These are phyloP conservation scores for Tridacna crocea DNA, from an alignment of 2,888 invertebrate genomes.

Conservation along the genomic window DNA sequence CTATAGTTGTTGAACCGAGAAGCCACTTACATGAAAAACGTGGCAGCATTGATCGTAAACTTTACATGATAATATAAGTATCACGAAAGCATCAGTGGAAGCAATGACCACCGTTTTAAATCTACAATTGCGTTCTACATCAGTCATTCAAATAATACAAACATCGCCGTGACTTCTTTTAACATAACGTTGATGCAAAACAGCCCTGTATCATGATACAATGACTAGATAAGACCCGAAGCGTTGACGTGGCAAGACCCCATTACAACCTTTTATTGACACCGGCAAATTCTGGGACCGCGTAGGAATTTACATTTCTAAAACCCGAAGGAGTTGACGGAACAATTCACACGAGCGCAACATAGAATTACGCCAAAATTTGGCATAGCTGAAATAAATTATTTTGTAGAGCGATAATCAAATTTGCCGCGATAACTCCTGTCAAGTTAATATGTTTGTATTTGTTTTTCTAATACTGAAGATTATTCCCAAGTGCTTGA, in stretches of 20 bases:
- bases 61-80: too few species aligned
- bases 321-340: slow-evolving; percentile 39
- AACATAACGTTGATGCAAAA: too few species aligned
- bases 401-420: slow-evolving; percentile 60
- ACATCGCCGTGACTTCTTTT: too few species aligned
- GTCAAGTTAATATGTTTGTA: slow-evolving; percentile 61
- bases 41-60: too few species aligned
- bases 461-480: slow-evolving; percentile 52
- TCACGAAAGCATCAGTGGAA: too few species aligned
- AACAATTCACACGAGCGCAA: slow-evolving; percentile 46
- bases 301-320: slow-evolving; percentile 23
- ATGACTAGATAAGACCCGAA: not conserved
- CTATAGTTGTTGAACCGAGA: too few species aligned
- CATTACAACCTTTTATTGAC: slow-evolving; percentile 7
- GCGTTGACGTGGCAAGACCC: not conserved
- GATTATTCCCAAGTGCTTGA: slow-evolving; percentile 20
- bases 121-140: too few species aligned
- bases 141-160: too few species aligned
- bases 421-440: slow-evolving; percentile 50
- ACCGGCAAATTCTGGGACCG: not conserved
- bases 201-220: too few species aligned
- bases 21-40: too few species aligned
- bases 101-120: too few species aligned
- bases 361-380: slow-evolving; percentile 42
- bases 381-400: slow-evolving; percentile 60